Percentiles rank a stretch among this genome's conserved stretches.
Evolutionary conservation across 2,797 vertebrate genomes (phyloP).

Genomic region (Rallus crepitans): DNA sequence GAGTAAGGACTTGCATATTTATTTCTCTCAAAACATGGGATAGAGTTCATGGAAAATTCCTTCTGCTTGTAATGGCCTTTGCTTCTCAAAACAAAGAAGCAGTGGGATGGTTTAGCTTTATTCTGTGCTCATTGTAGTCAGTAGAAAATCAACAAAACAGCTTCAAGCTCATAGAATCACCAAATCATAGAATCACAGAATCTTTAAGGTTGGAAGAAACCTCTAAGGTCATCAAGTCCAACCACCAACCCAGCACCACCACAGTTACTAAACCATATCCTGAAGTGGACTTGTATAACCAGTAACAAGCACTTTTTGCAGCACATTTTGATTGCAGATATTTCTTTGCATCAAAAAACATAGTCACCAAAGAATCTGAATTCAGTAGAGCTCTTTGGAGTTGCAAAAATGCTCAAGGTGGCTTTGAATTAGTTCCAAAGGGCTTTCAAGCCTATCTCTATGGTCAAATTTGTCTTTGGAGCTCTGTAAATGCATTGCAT

Average conservation of each 20-base stretch:
- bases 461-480: background rate
- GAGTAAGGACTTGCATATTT: background rate
- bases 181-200: no score
- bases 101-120: background rate
- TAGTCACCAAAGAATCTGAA: background rate
- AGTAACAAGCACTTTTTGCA: background rate
- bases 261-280: no score
- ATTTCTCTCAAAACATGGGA: background rate
- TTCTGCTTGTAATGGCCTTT: background rate
- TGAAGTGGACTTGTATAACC: background rate
- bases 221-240: no score
- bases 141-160: background rate
- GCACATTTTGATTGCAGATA: background rate
- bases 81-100: background rate
- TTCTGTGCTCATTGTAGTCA: background rate
- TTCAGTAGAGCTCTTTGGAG: background rate
- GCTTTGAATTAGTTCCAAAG: background rate
- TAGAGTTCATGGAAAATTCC: background rate
- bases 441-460: background rate
- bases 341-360: background rate
- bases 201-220: no score
- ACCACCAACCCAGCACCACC: no score
- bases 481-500: background rate
- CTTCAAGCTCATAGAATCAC: background rate
- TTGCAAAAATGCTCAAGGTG: background rate